phyloP scores from a whole-genome alignment of 23 tunicate genomes.

The Ascidia mentula region DNA sequence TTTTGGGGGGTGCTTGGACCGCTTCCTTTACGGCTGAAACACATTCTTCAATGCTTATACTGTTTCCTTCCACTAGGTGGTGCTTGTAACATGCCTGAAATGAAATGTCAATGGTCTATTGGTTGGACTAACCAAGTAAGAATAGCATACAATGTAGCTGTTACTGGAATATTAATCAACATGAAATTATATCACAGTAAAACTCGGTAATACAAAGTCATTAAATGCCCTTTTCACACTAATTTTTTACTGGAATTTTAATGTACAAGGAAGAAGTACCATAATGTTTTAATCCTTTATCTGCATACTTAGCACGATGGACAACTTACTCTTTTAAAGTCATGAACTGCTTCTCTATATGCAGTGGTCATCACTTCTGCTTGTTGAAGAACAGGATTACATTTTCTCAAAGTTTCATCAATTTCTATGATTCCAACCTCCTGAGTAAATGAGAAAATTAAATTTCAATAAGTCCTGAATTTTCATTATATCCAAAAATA shows the following conservation, averaged over 20 bases:
- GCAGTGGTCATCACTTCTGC: constrained; percentile 49
- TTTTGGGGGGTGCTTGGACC: constrained; percentile 12
- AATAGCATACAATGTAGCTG: too few relatives aligned
- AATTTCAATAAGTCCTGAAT: too few relatives aligned
- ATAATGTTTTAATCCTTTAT: too few relatives aligned
- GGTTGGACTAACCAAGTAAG: too few relatives aligned
- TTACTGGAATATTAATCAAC: too few relatives aligned
- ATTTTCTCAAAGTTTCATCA: constrained; percentile 51
- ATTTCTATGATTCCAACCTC: constrained; percentile 78
- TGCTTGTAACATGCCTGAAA: constrained; percentile 48
- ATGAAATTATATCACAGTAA: too few relatives aligned
- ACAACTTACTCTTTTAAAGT: constrained; percentile 55
- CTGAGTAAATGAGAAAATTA: constrained; percentile 27
- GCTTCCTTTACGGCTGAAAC: constrained; percentile 51
- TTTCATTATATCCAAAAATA: background rate
- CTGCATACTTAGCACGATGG: background rate
- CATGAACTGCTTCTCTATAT: constrained; percentile 58
- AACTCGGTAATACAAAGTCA: too few relatives aligned
- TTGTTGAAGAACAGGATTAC: constrained; percentile 41
- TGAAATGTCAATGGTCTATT: background rate
- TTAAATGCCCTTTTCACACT: background rate
- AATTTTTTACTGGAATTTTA: background rate
- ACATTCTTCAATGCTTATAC: constrained; percentile 59
- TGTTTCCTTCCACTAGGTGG: constrained; percentile 16
- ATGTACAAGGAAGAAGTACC: background rate